A percentile compares a stretch with the other conserved stretches of the same genome.
Evolutionary conservation across 1,140 invertebrate species (phyloP).

Genomic region (Trachymyrmex cornetzi): DNA sequence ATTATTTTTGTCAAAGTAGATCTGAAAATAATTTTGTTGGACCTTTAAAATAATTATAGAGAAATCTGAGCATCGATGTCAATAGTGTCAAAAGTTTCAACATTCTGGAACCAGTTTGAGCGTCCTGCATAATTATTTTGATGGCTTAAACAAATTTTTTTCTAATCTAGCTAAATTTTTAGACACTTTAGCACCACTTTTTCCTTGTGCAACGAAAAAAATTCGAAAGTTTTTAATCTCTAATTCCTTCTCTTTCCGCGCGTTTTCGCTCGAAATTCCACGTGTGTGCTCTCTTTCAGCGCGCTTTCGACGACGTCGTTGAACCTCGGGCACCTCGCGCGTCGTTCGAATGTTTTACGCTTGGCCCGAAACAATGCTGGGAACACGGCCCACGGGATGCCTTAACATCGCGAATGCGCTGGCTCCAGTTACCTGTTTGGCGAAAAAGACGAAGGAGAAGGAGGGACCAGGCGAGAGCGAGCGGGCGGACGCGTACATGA

Average conservation of each 20-base stretch:
- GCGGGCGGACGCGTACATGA: conserved; percentile 21
- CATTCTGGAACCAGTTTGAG: too few relatives aligned
- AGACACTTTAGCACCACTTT: too few relatives aligned
- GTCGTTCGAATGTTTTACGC: conserved; percentile 64
- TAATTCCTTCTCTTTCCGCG: not conserved
- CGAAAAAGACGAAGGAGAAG: not conserved
- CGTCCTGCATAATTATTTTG: too few relatives aligned
- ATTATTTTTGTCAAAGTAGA: too few relatives aligned
- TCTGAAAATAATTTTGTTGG: too few relatives aligned
- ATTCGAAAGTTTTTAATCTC: not conserved
- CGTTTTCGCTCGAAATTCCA: conserved; percentile 12
- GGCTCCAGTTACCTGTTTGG: conserved; percentile 24
- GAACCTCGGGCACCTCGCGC: not conserved
- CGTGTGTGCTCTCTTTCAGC: not conserved
- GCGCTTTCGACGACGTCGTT: conserved; percentile 45
- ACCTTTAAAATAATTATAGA: too few relatives aligned
- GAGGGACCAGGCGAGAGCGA: not conserved
- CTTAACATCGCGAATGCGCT: not conserved
- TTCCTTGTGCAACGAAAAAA: not conserved
- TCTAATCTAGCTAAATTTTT: too few relatives aligned
- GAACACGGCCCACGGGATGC: conserved; percentile 48
- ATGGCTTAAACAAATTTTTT: too few relatives aligned
- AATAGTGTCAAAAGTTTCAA: too few relatives aligned
- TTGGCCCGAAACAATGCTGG: conserved; percentile 66
- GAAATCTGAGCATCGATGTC: too few relatives aligned